A percentile compares a stretch with the other conserved stretches of the same genome.
Conservation (phyloP, 2,888 invertebrate genomes). For the Rhagonycha fulva region DNA sequence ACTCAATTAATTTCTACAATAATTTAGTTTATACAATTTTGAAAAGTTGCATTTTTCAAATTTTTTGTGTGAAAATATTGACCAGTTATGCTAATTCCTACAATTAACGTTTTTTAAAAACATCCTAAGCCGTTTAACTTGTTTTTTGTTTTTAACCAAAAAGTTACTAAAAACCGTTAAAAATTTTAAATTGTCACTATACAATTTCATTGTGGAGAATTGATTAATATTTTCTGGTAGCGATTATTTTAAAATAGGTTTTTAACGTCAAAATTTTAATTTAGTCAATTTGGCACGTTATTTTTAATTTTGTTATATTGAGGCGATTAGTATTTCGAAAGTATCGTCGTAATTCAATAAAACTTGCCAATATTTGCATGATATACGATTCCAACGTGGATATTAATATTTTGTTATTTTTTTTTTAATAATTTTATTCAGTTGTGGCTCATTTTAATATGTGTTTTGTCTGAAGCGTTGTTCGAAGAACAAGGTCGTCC, state of each 20-base stretch:
- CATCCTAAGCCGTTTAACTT: background rate
- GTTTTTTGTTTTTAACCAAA: background rate
- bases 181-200: background rate
- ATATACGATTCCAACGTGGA: constrained; percentile 57
- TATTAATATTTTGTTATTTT: background rate
- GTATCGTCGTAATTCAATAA: background rate
- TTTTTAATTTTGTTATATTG: background rate
- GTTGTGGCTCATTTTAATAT: background rate
- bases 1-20: background rate
- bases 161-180: background rate
- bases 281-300: background rate
- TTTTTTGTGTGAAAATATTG: background rate
- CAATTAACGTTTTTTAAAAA: background rate
- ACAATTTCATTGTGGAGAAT: background rate
- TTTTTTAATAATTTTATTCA: background rate
- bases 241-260: background rate
- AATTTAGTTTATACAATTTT: background rate
- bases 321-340: background rate
- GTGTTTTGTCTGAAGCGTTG: background rate
- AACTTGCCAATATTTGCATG: background rate
- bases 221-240: background rate
- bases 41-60: background rate
- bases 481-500: background rate
- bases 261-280: background rate
- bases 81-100: background rate